A percentile compares a stretch with the other conserved stretches of the same genome.
Conservation (phyloP, 2,888 invertebrate genomes). For the Idaea dimidiata region DNA sequence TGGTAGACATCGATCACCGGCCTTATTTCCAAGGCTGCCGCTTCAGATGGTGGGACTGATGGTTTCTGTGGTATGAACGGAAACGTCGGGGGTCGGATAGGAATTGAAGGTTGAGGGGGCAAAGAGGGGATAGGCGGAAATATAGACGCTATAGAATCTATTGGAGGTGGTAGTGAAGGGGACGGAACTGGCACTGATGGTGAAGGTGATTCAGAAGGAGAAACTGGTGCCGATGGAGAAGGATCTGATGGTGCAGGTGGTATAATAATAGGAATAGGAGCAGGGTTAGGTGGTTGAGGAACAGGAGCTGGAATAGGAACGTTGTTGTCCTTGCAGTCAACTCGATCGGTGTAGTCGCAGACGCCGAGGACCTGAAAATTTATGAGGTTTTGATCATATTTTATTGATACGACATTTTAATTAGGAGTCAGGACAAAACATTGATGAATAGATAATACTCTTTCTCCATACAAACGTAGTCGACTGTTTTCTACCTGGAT, state of each 20-base stretch:
- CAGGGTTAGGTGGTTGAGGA: background rate
- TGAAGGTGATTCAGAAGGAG: slow-evolving; percentile 9
- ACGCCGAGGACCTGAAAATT: slow-evolving; percentile 80
- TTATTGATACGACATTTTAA: no score
- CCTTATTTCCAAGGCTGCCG: slow-evolving; percentile 16
- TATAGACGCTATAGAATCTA: slow-evolving; percentile 10
- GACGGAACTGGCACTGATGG: slow-evolving; percentile 5
- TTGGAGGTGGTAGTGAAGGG: slow-evolving; percentile 8
- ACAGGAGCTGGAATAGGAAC: slow-evolving; percentile 7
- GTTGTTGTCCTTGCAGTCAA: slow-evolving; percentile 65
- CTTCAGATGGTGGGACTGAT: slow-evolving; percentile 16
- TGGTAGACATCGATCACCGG: slow-evolving; percentile 10
- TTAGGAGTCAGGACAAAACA: no score
- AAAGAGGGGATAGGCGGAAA: slow-evolving; percentile 7
- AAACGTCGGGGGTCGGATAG: background rate
- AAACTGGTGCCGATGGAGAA: slow-evolving; percentile 10
- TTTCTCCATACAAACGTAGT: no score
- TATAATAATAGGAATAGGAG: slow-evolving; percentile 5
- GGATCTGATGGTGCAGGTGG: slow-evolving; percentile 17
- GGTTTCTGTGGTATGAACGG: slow-evolving; percentile 16
- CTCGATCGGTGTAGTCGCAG: slow-evolving; percentile 83
- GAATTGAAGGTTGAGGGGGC: slow-evolving; percentile 6
- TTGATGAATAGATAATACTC: no score
- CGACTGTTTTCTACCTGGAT: no score
- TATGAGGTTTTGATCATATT: background rate